Evolutionary conservation across 2,797 vertebrate genomes (phyloP).

Genomic region (Odontamblyopus rebecca): DNA sequence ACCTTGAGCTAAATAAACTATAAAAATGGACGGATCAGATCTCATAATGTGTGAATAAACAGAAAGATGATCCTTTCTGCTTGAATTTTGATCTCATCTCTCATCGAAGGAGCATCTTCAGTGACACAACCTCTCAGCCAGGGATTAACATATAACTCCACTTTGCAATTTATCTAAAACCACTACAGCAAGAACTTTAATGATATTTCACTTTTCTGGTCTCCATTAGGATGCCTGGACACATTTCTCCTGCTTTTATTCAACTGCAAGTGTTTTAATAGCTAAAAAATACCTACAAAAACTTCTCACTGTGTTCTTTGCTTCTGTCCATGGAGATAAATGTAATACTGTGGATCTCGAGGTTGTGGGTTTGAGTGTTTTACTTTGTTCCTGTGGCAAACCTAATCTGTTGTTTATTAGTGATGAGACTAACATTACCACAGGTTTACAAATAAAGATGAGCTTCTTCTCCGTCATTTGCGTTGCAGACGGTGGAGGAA

Average conservation of each 20-base stretch:
- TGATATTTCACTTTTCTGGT: no score
- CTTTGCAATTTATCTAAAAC: not conserved
- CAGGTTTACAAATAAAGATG: not conserved
- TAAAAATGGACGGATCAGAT: not conserved
- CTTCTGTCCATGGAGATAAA: no score
- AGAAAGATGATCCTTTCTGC: not conserved
- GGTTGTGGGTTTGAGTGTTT: no score
- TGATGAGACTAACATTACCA: no score
- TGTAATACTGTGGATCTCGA: no score
- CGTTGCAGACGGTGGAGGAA: not conserved
- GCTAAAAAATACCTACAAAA: no score
- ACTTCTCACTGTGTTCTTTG: no score
- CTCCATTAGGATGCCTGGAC: no score
- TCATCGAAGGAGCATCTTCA: conserved; percentile 6
- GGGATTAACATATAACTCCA: not conserved
- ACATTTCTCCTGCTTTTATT: no score
- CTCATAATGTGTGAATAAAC: not conserved
- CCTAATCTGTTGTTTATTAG: no score
- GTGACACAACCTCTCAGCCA: not conserved
- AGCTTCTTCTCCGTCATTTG: not conserved
- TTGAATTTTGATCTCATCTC: not conserved
- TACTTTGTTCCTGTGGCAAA: no score
- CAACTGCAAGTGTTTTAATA: no score
- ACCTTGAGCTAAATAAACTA: not conserved
- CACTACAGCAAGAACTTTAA: not conserved